phyloP scores from a whole-genome alignment of 2,888 invertebrate species.

The Campoplex nolae region DNA sequence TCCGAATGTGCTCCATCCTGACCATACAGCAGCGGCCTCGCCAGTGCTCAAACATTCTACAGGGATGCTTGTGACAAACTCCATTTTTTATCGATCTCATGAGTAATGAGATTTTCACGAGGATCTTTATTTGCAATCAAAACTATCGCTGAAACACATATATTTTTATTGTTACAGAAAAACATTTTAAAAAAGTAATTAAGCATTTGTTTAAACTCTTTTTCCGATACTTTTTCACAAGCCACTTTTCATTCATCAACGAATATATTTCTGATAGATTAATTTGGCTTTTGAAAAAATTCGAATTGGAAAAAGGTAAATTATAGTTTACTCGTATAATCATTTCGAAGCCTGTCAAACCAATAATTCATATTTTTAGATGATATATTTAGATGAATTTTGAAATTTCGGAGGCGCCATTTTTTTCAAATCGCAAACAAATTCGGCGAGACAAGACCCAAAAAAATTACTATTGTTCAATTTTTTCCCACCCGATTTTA shows the following conservation, averaged over 20 bases:
- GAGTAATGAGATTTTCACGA: conserved; percentile 5
- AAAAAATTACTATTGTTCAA: neutral
- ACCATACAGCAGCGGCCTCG: conserved; percentile 88
- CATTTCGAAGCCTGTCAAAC: neutral
- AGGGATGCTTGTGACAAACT: conserved; percentile 79
- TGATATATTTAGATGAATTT: neutral
- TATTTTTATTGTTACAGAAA: neutral
- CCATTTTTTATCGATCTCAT: conserved; percentile 62
- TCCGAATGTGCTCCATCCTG: conserved; percentile 88
- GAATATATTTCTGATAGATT: neutral
- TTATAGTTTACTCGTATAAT: neutral
- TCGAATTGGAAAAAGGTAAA: neutral
- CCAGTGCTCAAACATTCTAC: conserved; percentile 87
- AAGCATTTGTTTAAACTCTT: neutral
- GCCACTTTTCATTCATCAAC: neutral
- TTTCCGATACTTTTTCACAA: neutral
- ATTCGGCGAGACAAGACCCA: neutral
- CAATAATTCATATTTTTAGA: neutral
- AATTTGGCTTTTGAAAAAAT: neutral
- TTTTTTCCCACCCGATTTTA: neutral
- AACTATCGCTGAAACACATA: neutral
- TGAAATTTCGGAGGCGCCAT: conserved; percentile 13
- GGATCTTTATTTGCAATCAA: neutral
- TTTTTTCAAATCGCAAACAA: neutral
- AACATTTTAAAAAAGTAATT: neutral